Conservation (phyloP, 1,140 invertebrate genomes). For the Apis laboriosa region DNA sequence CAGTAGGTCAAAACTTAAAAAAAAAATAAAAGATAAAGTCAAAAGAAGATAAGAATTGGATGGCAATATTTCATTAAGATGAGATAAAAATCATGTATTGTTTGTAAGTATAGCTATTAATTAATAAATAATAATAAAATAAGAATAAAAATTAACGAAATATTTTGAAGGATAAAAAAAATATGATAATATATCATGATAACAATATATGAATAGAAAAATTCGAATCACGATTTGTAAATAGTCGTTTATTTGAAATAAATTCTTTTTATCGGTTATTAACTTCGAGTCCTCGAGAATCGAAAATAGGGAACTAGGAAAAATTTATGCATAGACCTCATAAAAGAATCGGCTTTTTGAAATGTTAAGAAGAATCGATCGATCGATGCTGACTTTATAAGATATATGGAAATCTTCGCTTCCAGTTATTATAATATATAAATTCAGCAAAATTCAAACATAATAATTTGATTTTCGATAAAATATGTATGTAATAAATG, state of each 20-base stretch:
- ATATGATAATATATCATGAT: no score
- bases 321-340: background rate
- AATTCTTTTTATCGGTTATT: background rate
- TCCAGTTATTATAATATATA: no score
- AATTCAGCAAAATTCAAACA: background rate
- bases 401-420: background rate
- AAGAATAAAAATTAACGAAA: constrained; percentile 28
- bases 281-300: background rate
- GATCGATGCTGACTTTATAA: background rate
- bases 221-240: background rate
- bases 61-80: constrained; percentile 5
- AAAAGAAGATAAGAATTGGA: constrained; percentile 1
- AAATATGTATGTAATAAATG: background rate
- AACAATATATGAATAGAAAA: background rate
- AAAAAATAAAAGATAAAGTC: constrained; percentile 26
- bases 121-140: constrained; percentile 31
- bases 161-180: background rate
- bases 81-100: constrained; percentile 15
- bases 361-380: background rate
- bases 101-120: constrained; percentile 12
- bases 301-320: background rate
- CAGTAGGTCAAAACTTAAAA: background rate
- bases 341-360: background rate
- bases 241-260: background rate
- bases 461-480: background rate